These are phyloP conservation scores for Tromatobia lineatoria DNA, from an alignment of 2,888 invertebrate genomes.

Conservation along the genomic window DNA sequence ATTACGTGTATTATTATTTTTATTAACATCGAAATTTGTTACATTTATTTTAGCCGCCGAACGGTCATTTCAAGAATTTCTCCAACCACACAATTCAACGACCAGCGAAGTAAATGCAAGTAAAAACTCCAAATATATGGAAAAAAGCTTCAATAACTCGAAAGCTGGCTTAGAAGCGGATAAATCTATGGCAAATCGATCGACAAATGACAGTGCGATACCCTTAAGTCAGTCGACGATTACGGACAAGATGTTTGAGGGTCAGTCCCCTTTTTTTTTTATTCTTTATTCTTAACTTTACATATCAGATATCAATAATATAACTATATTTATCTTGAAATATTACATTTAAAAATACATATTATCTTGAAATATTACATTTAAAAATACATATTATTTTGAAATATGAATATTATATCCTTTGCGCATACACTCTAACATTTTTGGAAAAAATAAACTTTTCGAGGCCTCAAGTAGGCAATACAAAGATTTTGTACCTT, in stretches of 20 bases:
- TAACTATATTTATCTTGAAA: too few relatives aligned
- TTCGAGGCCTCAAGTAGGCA: too few relatives aligned
- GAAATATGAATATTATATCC: too few relatives aligned
- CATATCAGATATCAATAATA: too few relatives aligned
- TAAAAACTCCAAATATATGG: constrained; percentile 13
- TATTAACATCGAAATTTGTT: not conserved
- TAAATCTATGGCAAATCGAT: constrained; percentile 40
- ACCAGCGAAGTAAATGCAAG: constrained; percentile 7
- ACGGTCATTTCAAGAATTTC: constrained; percentile 68
- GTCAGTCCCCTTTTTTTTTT: constrained; percentile 64
- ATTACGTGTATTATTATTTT: not conserved
- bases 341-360: too few relatives aligned
- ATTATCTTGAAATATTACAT: too few relatives aligned
- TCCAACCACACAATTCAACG: constrained; percentile 48
- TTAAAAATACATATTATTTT: too few relatives aligned
- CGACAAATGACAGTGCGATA: constrained; percentile 74
- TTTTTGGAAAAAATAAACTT: not conserved
- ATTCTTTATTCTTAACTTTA: not conserved
- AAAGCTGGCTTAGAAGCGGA: not conserved
- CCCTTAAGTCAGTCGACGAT: constrained; percentile 77
- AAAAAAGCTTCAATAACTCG: constrained; percentile 4
- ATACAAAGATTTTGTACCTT: too few relatives aligned
- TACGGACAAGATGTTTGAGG: constrained; percentile 76
- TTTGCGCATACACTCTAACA: too few relatives aligned
- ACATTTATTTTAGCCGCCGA: constrained; percentile 56